Conservation (phyloP, 2,888 invertebrate species). For the Junonia oenone region DNA sequence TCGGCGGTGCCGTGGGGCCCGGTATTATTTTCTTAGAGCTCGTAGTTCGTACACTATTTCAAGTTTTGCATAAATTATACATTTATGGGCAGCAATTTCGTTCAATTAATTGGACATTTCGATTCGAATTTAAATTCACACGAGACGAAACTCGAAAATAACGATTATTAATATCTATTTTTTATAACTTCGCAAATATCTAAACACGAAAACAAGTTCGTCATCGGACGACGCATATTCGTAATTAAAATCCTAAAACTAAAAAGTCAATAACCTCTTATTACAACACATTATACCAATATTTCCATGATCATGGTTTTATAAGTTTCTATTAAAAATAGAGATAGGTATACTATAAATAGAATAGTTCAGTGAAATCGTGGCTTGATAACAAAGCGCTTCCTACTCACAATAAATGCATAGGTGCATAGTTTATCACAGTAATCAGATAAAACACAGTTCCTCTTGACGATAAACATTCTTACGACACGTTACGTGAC, state of each 20-base stretch:
- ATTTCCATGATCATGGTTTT: no score
- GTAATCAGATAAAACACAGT: slow-evolving; percentile 4
- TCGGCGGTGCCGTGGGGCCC: slow-evolving; percentile 29
- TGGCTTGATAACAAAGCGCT: not conserved
- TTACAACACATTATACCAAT: no score
- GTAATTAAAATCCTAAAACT: no score
- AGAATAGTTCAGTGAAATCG: not conserved
- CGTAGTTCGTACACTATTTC: slow-evolving; percentile 13
- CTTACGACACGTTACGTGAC: slow-evolving; percentile 4
- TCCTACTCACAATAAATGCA: not conserved
- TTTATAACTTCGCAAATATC: not conserved
- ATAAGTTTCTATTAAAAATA: not conserved
- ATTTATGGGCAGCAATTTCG: slow-evolving; percentile 6
- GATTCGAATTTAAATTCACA: not conserved
- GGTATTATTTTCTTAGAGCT: slow-evolving; percentile 13
- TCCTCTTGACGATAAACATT: slow-evolving; percentile 8
- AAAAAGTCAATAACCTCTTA: no score
- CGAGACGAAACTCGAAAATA: not conserved
- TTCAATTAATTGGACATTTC: not conserved
- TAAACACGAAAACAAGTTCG: not conserved
- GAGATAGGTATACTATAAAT: not conserved
- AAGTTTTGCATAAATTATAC: slow-evolving; percentile 20
- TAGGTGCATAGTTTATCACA: slow-evolving; percentile 7
- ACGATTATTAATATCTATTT: not conserved
- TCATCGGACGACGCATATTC: not conserved